Base-by-base conservation (phyloP, 2,888 invertebrate genomes). In the Agriopis leucophaearia region DNA sequence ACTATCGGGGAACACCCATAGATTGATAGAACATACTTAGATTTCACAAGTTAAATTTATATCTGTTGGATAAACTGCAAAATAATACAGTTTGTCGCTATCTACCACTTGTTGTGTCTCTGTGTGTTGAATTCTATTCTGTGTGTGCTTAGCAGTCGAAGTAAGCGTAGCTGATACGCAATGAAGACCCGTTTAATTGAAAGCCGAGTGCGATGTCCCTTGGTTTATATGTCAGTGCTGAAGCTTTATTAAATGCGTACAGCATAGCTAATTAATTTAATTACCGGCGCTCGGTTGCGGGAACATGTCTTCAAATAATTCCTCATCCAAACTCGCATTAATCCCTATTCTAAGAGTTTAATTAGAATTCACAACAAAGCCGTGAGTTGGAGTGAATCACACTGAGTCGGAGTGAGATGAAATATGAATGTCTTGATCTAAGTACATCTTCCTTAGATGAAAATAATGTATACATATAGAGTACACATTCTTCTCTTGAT, bases 311-410 rank as follows among this genome's bases (percentile, higher is more conserved):
- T 58, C 64, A 54, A 36, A 57, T 67, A 65, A 69, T 63, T 65
- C 47, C 65, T 65, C 65, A 59, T 69, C 58, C 57, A 42, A 48
- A 58, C 69, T 69, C 58, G 55, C 36, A 59, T 69, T 62, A 69
- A 62, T 69, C 61, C 62, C 58, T 60, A 69, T 56, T 68, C 64
- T 69, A 64, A 69, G 68, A 69, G 68, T 69, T 69, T 69, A 64
- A 69, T 69, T 69, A 69, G 68, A 69, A 69, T 64, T 64, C 68
- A 64, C 60, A 69, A 69, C 68, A 64, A 69, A 60, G 64, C 51
- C 59, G 64, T 45, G 59, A 51, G 52, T 18, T 12, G 36, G 47
- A 42, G 63, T 15, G 13, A n/a, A 9, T 27, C 36, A 8, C 8
- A 15, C 9, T 35, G 15, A 15, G 50, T 27, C 5, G 4, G 47